Percentiles rank a stretch among this genome's conserved stretches.
phyloP scores from a whole-genome alignment of 2,888 invertebrate species.

The Hypena proboscidalis region DNA sequence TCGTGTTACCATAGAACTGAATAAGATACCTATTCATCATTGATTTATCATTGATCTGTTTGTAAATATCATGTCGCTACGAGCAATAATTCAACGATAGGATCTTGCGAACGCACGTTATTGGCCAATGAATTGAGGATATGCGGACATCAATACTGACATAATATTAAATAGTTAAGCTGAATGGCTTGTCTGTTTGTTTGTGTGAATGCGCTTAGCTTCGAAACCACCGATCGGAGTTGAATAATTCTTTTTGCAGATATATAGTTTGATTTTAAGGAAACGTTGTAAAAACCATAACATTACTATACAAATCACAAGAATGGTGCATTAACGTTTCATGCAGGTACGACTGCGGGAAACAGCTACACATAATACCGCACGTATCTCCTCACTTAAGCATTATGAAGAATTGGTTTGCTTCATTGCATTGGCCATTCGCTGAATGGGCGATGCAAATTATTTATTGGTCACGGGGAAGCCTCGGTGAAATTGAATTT shows the following conservation, averaged over 20 bases:
- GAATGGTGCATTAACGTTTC: too few relatives aligned
- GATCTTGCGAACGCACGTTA: slow-evolving; percentile 25
- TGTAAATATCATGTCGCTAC: slow-evolving; percentile 23
- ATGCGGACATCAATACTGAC: slow-evolving; percentile 19
- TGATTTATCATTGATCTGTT: slow-evolving; percentile 15
- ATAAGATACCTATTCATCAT: not conserved
- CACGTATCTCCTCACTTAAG: slow-evolving; percentile 31
- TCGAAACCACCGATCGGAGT: too few relatives aligned
- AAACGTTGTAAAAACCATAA: too few relatives aligned
- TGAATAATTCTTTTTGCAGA: too few relatives aligned
- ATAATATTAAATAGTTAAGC: too few relatives aligned
- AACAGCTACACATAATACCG: too few relatives aligned
- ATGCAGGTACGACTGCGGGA: too few relatives aligned
- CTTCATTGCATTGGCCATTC: slow-evolving; percentile 48
- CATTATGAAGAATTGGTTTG: slow-evolving; percentile 45
- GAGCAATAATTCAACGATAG: slow-evolving; percentile 29
- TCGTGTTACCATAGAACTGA: not conserved
- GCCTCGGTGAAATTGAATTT: slow-evolving; percentile 38
- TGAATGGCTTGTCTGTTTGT: too few relatives aligned
- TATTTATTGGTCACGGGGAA: slow-evolving; percentile 63
- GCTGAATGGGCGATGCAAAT: slow-evolving; percentile 41
- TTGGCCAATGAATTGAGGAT: slow-evolving; percentile 22
- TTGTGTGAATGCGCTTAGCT: too few relatives aligned
- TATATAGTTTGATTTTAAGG: too few relatives aligned
- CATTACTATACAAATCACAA: too few relatives aligned